phyloP scores from a whole-genome alignment of 2,797 vertebrate species.

The Oreochromis grahami region DNA sequence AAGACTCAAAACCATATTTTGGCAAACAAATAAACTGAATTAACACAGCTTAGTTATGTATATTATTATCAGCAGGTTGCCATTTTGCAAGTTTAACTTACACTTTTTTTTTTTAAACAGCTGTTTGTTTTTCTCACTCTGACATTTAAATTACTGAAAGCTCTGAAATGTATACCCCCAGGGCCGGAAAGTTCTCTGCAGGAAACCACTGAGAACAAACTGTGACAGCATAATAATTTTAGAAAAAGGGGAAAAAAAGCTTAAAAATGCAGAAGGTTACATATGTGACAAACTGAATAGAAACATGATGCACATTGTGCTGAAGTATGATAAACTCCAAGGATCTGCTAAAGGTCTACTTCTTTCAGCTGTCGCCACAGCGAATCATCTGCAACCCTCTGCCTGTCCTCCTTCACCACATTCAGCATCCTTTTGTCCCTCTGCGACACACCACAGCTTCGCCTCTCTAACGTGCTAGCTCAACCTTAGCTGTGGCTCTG shows the following conservation, averaged over 20 bases:
- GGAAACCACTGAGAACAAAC: neutral
- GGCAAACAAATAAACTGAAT: neutral
- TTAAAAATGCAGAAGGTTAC: neutral
- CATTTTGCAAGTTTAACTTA: neutral
- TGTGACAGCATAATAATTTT: neutral
- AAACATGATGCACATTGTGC: neutral
- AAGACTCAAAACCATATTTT: neutral
- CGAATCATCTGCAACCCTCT: neutral
- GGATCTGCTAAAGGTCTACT: neutral
- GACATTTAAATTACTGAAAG: neutral
- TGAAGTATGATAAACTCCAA: neutral
- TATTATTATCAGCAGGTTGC: neutral
- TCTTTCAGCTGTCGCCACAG: neutral
- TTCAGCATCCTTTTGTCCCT: neutral
- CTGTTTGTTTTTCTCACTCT: fast-evolving
- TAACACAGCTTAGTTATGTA: neutral
- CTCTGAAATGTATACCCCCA: neutral
- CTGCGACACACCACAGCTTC: neutral
- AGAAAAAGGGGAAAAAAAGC: neutral
- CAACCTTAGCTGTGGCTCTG: neutral
- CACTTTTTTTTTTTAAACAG: neutral
- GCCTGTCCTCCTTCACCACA: neutral
- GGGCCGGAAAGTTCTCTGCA: neutral
- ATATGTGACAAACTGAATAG: neutral
- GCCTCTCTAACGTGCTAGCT: neutral